Evolutionary conservation across 53 echinoderm and acorn worm species (phyloP).

Genomic region (Actinopyga echinites): DNA sequence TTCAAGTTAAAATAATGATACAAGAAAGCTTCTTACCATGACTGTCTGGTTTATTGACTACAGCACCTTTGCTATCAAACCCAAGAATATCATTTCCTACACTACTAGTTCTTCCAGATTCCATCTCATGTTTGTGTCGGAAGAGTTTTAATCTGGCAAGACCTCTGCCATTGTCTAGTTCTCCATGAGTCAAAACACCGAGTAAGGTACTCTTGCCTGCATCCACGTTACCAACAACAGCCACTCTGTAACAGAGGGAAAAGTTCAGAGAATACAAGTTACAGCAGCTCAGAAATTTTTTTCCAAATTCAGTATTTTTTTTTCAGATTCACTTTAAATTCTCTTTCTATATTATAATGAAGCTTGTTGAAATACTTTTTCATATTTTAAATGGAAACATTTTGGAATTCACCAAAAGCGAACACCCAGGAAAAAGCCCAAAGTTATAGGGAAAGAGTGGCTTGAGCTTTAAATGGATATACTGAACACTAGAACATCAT

Average conservation of each 20-base stretch:
- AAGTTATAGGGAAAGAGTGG: no score
- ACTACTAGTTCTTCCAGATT: constrained; percentile 97
- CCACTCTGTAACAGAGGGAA: constrained; percentile 65
- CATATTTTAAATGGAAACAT: no score
- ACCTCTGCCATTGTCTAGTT: constrained; percentile 97
- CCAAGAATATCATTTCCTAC: constrained; percentile 97
- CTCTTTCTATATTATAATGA: no score
- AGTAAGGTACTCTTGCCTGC: constrained; percentile 97
- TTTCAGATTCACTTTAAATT: no score
- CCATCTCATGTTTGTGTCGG: constrained; percentile 98
- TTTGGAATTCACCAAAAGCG: no score
- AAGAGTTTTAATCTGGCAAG: constrained; percentile 94
- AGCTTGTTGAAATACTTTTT: no score
- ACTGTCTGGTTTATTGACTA: constrained; percentile 93
- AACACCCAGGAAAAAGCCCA: no score
- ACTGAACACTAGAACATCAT: no score
- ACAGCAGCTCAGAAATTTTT: background rate
- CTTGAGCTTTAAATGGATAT: no score
- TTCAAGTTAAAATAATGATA: no score
- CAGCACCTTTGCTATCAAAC: constrained; percentile 91
- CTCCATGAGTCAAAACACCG: constrained; percentile 94
- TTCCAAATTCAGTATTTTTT: background rate
- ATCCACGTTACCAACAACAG: constrained; percentile 97
- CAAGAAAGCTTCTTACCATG: constrained; percentile 69
- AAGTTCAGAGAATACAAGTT: no score